Base-by-base conservation (phyloP, 2,888 invertebrate genomes). In the Horisme vitalbata region DNA sequence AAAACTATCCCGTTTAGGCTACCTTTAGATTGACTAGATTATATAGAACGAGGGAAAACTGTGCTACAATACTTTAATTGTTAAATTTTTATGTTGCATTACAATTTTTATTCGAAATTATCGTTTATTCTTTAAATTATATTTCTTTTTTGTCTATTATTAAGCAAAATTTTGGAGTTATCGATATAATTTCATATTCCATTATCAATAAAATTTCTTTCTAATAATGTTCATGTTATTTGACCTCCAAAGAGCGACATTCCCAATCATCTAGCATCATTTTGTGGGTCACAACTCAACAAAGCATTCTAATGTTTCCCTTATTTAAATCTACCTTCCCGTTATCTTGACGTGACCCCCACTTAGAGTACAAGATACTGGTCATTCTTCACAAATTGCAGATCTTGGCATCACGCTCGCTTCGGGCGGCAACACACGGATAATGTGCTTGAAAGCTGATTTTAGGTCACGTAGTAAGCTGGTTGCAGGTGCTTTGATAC, bases 311-410 rank as follows among this genome's bases (percentile, higher is more conserved):
- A 48, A 48, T 44, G 41, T 46, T 46, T 51, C 44, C 45, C 44
- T 50, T 53, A 48, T 52, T 53, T 46, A 55, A 51, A 41, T 37
- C 32, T 26, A 31, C 21, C 44, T 43, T 54, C 49, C 65, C 63
- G 67, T 65, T 65, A 64, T 44, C 41, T 51, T 55, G 59, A 56
- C 62, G 61, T 68, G 68, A 71, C 68, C 68, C 56, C 41, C 21
- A 47, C 61, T 61, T 59, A 54, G 53, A 61, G 46, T 56, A 53
- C 57, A 61, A 66, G 67, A 71, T 71, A 64, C 65, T 75, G 74
- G 75, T 71, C 76, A 76, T 75, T 71, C 67, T 60, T 69, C 59
- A 68, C 68, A 76, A 77, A 76, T 76, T 75, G 71, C 70, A 56
- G 66, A 68, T 64, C 63, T 63, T 66, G 52, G 63, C 65, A 67